Base-by-base conservation (phyloP, 2,113 vertebrate species). In the rat (Rattus norvegicus) region DNA sequence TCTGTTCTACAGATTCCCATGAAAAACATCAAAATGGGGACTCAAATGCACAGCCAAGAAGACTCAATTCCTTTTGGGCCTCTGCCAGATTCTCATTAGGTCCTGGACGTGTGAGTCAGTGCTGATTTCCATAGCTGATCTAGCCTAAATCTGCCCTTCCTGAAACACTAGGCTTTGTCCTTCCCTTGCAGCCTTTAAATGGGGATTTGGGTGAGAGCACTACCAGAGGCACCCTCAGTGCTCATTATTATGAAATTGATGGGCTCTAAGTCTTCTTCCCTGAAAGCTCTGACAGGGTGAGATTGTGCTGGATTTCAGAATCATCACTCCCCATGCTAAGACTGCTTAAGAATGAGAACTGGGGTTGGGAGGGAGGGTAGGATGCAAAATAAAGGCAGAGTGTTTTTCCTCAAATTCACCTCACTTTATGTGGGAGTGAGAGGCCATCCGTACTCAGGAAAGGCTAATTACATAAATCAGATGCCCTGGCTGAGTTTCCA, bases 381-480 rank as follows among this genome's bases (percentile, higher is more conserved):
- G 79, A 49, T 65, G 43, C 52, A 87, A 69, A 81, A 96, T 96
- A 97, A 97, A 96, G 95, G 61, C 83, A 75, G 95, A 91, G 79
- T 97, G 95, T 94, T 96, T 97, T 87, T 56, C 95, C 92, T 97
- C 97, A 96, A 95, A 83, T 97, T 93, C 97, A 97, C 95, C 96
- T 97, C 92, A 67, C 95, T 97, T 95, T 92, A 89, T 81, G 95
- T 87, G 65, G 76, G 91, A 97, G 91, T 47, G 63, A 96, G 95
- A 97, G 95, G 92, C 96, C 95, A 92, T 88, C 97, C 94, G 92
- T 92, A 97, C 97, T 95, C 96, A 95, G 88, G 91, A 92, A 97
- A 97, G 92, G 96, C 97, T 98, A 97, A 98, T 97, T 97, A 95
- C 93, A 98, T 98, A 97, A 97, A 98, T 98, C 97, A 97, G 95